Percentiles rank a stretch among this genome's conserved stretches.
These are phyloP conservation scores for Muntiacus reevesi DNA, from an alignment of 2,113 vertebrate genomes.

Conservation along the genomic window DNA sequence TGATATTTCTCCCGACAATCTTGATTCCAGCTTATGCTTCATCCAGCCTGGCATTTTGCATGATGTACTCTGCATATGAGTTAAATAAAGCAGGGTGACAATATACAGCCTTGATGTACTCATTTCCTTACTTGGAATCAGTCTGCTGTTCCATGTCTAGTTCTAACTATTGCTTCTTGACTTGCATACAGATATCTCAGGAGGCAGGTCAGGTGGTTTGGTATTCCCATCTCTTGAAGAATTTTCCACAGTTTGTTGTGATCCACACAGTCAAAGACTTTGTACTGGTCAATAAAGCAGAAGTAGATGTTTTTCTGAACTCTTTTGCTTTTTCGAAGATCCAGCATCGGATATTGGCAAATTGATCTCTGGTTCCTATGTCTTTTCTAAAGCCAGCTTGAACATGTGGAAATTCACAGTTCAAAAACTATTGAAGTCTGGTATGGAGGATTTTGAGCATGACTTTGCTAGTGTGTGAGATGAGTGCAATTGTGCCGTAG, in stretches of 20 bases:
- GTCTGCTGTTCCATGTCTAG: neutral
- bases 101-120: neutral
- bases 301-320: neutral
- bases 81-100: neutral
- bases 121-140: neutral
- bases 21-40: neutral
- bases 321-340: neutral
- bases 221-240: neutral
- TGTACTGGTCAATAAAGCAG: neutral
- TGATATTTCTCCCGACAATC: neutral
- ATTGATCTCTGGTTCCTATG: neutral
- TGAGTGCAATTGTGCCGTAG: rapidly evolving
- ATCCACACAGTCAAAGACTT: neutral
- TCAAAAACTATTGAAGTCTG: neutral
- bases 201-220: neutral
- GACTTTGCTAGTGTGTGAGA: neutral
- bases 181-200: neutral
- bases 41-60: neutral
- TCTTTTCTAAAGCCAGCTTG: neutral
- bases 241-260: neutral
- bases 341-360: neutral
- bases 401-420: neutral
- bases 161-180: neutral
- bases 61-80: neutral
- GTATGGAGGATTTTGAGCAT: neutral